A percentile compares a stretch with the other conserved stretches of the same genome.
phyloP scores from a whole-genome alignment of 2,797 vertebrate genomes.

The Phrynocephalus vlangalii region DNA sequence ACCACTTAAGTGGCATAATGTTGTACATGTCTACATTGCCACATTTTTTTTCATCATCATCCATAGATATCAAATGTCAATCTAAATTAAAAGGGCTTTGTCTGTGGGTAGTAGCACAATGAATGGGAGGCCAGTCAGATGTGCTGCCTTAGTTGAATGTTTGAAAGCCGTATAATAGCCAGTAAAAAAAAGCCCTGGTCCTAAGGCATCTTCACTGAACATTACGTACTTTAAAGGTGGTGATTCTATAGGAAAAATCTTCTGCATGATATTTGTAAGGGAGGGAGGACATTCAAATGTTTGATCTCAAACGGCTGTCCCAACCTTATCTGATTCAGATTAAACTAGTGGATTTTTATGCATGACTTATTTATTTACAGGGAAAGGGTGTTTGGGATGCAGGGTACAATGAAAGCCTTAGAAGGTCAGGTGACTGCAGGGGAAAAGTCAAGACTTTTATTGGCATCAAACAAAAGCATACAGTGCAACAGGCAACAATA shows the following conservation, averaged over 20 bases:
- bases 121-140: not conserved
- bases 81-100: not conserved
- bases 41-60: not conserved
- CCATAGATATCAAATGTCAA: not conserved
- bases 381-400: too few relatives aligned
- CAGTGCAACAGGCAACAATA: too few relatives aligned
- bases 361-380: not conserved
- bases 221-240: not conserved
- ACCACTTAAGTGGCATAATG: not conserved
- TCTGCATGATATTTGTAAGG: not conserved
- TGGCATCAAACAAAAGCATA: too few relatives aligned
- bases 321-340: not conserved
- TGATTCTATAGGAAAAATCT: not conserved
- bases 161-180: not conserved
- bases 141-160: not conserved
- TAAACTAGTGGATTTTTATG: not conserved
- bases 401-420: not conserved
- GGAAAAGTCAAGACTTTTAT: too few relatives aligned
- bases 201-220: too few relatives aligned
- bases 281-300: not conserved
- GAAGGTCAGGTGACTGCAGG: too few relatives aligned
- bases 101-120: not conserved
- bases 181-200: not conserved
- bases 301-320: not conserved
- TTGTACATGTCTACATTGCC: not conserved